phyloP scores from a whole-genome alignment of 2,113 vertebrate genomes.

The Oxyruncus cristatus region DNA sequence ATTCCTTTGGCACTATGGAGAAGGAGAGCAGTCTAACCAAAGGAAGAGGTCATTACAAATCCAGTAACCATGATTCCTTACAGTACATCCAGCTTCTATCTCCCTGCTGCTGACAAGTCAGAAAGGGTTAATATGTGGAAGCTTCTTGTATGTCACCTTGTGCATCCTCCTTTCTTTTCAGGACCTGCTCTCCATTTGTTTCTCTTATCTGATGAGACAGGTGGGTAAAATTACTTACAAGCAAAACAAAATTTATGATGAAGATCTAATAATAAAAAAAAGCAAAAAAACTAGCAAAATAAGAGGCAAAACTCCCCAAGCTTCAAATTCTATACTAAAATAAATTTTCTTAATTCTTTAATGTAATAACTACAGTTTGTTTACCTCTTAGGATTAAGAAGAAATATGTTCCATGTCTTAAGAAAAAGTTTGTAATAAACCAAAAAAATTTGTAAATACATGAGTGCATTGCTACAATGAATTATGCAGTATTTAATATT shows the following conservation, averaged over 20 bases:
- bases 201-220: neutral
- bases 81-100: neutral
- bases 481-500: neutral
- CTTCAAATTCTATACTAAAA: neutral
- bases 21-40: neutral
- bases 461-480: neutral
- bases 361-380: neutral
- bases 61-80: neutral
- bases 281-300: neutral
- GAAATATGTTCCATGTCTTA: neutral
- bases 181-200: neutral
- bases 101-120: neutral
- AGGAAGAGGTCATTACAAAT: neutral
- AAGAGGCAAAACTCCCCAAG: accelerated
- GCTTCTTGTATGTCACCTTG: neutral
- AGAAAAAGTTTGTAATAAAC: neutral
- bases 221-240: neutral
- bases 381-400: neutral
- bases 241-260: neutral
- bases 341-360: neutral
- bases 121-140: neutral
- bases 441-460: neutral
- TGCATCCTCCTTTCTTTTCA: neutral
- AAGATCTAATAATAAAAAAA: neutral
- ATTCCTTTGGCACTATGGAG: neutral